Percentiles rank a stretch among this genome's conserved stretches.
phyloP scores from a whole-genome alignment of 1,140 invertebrate genomes.

The Aphelenchoides fujianensis region DNA sequence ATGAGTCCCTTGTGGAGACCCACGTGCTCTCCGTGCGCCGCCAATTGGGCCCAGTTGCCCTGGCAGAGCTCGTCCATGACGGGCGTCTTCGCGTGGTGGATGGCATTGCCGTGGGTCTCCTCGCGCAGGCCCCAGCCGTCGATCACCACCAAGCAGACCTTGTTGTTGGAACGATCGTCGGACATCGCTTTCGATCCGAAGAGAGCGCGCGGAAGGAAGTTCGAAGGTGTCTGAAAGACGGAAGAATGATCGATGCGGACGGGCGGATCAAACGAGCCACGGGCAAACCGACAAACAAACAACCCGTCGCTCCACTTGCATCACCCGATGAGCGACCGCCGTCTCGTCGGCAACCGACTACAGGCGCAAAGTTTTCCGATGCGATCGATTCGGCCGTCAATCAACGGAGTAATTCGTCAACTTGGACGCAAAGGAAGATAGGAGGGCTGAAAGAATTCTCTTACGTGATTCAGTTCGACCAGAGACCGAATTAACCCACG shows the following conservation, averaged over 20 bases:
- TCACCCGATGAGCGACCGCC: too few species aligned
- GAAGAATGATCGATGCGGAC: neutral
- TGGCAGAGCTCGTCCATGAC: slow-evolving; percentile 63
- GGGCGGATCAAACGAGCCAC: too few species aligned
- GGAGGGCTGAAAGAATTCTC: too few species aligned
- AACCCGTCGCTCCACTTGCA: too few species aligned
- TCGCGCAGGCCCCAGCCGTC: slow-evolving; percentile 64
- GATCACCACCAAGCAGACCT: slow-evolving; percentile 65
- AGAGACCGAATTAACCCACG: too few species aligned
- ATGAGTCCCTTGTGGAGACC: slow-evolving; percentile 66
- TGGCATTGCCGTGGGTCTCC: slow-evolving; percentile 64
- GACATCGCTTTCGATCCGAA: slow-evolving; percentile 13
- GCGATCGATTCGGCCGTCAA: too few species aligned
- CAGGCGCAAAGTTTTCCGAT: too few species aligned
- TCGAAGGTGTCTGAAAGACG: neutral
- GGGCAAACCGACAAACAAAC: too few species aligned
- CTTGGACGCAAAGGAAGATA: too few species aligned
- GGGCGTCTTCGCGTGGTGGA: slow-evolving; percentile 64
- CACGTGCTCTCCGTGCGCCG: slow-evolving; percentile 65
- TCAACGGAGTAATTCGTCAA: too few species aligned
- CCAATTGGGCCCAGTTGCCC: slow-evolving; percentile 64
- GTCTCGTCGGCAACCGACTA: too few species aligned
- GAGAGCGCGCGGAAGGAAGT: neutral
- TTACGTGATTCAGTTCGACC: too few species aligned
- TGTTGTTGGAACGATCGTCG: slow-evolving; percentile 43